A percentile compares a stretch with the other conserved stretches of the same genome.
Conservation (phyloP, 2,113 vertebrate genomes). For the Manacus vitellinus region DNA sequence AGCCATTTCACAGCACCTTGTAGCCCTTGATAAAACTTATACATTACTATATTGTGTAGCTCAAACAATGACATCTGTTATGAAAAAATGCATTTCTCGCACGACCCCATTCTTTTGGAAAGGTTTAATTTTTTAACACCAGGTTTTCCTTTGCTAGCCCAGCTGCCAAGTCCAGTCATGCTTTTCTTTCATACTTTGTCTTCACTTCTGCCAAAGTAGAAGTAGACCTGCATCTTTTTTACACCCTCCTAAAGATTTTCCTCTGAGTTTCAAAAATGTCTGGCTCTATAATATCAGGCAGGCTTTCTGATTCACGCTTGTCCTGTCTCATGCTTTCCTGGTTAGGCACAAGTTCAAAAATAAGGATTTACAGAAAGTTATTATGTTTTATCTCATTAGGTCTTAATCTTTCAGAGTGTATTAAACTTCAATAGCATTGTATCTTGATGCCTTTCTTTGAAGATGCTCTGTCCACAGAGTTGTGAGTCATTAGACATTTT, state of each 20-base stretch:
- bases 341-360: background rate
- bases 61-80: background rate
- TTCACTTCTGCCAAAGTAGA: background rate
- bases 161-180: background rate
- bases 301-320: background rate
- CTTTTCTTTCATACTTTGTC: background rate
- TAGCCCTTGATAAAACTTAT: background rate
- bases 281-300: background rate
- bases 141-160: background rate
- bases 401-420: background rate
- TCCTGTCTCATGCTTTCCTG: background rate
- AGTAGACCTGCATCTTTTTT: background rate
- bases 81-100: background rate
- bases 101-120: background rate
- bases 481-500: background rate
- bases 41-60: fast-evolving
- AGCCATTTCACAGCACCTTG: background rate
- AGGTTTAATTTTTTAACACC: background rate
- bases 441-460: slow-evolving; percentile 2
- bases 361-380: background rate
- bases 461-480: background rate
- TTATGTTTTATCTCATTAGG: slow-evolving; percentile 2
- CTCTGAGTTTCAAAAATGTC: background rate
- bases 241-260: background rate
- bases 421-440: background rate